Evolutionary conservation across 2,888 invertebrate species (phyloP), one percentile per base, ranked within the genome.

Genomic region (Ptilodon capucinus): DNA sequence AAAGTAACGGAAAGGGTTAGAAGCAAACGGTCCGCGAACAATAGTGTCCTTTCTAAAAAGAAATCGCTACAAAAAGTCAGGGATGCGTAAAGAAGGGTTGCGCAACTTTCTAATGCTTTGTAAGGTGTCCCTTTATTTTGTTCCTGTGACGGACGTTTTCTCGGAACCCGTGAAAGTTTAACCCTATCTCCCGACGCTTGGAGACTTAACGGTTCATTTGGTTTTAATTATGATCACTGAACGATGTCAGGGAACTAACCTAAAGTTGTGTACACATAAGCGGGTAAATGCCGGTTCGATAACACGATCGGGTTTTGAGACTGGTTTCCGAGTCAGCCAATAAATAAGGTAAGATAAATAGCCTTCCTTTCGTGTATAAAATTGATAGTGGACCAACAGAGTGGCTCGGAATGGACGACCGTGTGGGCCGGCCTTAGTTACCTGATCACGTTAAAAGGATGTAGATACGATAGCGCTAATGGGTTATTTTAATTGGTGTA

Each of bases 321-420:
- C 90, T 75, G 90, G 90, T 90, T 91, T 84, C 75, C 55, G 74
- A 87, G 84, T 85, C 83, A 81, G 80, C 71, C 76, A 88, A 90
- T 91, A 91, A 91, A 91, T 90, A 90, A 89, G 81, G 76, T 62
- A 89, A 90, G 90, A 90, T 90, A 91, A 90, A 91, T 90, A 79
- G 83, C 76, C 79, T 81, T 84, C 88, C 86, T 85, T 83, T 81
- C 82, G 83, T 68, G 85, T 87, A 87, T 88, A 84, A 87, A 85
- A 85, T 89, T 89, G 88, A 91, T 88, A 90, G 90, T 76, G 80
- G 83, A 71, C 86, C 84, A 81, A 79, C 80, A 54, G 70, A 68
- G 75, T 72, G 72, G 62, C 67, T 76, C 60, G 85, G 86, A 86
- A 84, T 86, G 81, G 73, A 68, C 65, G 77, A 52, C 55, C 70